A percentile compares a stretch with the other conserved stretches of the same genome.
phyloP scores from a whole-genome alignment of 2,797 vertebrate species.

The Danio tinwini region DNA sequence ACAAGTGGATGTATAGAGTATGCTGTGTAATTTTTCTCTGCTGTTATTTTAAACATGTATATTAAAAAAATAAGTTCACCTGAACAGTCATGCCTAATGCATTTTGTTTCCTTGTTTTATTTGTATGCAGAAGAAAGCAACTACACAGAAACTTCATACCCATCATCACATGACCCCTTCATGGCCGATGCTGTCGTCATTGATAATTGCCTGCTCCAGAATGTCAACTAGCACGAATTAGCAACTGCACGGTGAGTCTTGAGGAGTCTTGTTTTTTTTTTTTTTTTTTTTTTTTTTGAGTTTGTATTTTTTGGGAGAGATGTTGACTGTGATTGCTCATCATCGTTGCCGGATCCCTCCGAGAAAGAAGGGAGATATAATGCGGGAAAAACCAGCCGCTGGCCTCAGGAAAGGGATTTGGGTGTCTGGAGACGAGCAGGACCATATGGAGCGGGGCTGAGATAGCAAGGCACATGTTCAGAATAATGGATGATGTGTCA shows the following conservation, averaged over 20 bases:
- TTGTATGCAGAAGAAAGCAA: slow-evolving; percentile 15
- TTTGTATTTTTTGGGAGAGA: slow-evolving; percentile 57
- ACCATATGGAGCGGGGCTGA: slow-evolving; percentile 83
- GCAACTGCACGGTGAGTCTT: slow-evolving; percentile 72
- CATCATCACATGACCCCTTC: slow-evolving; percentile 21
- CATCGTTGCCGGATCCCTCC: slow-evolving; percentile 78
- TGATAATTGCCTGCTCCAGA: slow-evolving; percentile 78
- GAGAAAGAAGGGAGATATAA: slow-evolving; percentile 80
- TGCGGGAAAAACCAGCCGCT: slow-evolving; percentile 80
- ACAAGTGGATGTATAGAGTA: too few species aligned
- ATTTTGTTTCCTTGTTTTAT: neutral
- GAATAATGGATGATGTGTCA: slow-evolving; percentile 88
- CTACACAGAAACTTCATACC: neutral
- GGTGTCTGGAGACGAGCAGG: slow-evolving; percentile 83
- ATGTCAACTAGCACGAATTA: slow-evolving; percentile 82
- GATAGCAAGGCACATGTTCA: slow-evolving; percentile 81
- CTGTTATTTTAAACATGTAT: too few species aligned
- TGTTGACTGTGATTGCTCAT: slow-evolving; percentile 75
- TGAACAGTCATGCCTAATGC: neutral
- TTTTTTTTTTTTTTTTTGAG: slow-evolving; percentile 67
- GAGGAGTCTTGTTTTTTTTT: slow-evolving; percentile 66
- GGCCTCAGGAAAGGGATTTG: slow-evolving; percentile 83
- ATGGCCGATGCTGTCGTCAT: slow-evolving; percentile 67
- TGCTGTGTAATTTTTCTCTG: too few species aligned
- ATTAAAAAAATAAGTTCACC: neutral